Percentiles rank a stretch among this genome's conserved stretches.
These are phyloP conservation scores for Aphaenogaster ashmeadi DNA, from an alignment of 1,140 invertebrate species.

Conservation along the genomic window DNA sequence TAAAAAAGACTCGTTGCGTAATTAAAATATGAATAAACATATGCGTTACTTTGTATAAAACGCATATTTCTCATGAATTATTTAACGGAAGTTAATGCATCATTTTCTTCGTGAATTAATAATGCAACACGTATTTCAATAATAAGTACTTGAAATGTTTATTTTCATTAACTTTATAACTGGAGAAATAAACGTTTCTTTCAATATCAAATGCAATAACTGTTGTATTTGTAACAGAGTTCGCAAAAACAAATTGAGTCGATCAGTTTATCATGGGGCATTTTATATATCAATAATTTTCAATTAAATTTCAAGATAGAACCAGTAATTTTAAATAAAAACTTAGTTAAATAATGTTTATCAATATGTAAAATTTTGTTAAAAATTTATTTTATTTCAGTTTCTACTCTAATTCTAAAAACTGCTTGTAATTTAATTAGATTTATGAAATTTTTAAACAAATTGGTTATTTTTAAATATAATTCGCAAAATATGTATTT, in stretches of 20 bases:
- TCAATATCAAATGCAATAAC: background rate
- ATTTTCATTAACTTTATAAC: constrained; percentile 21
- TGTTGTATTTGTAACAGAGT: constrained; percentile 17
- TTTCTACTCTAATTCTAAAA: background rate
- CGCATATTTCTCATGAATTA: constrained; percentile 28
- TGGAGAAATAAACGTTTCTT: constrained; percentile 15
- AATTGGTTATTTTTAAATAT: background rate
- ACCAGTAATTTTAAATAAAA: background rate
- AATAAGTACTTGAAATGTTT: constrained; percentile 9
- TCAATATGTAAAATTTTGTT: constrained; percentile 1
- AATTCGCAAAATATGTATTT: background rate
- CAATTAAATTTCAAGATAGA: constrained; percentile 14
- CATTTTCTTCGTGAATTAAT: constrained; percentile 49
- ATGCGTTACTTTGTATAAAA: constrained; percentile 16
- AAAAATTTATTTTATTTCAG: background rate
- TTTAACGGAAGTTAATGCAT: constrained; percentile 20
- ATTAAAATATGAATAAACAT: constrained; percentile 62
- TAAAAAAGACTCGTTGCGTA: constrained; percentile 37
- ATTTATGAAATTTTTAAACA: background rate
- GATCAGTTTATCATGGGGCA: background rate
- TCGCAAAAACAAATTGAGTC: constrained; percentile 23
- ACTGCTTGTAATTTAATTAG: background rate
- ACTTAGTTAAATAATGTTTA: background rate
- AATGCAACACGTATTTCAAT: background rate
- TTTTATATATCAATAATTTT: constrained; percentile 13